These are phyloP conservation scores for Syrrhaptes paradoxus DNA, from an alignment of 2,113 vertebrate species.

Conservation along the genomic window DNA sequence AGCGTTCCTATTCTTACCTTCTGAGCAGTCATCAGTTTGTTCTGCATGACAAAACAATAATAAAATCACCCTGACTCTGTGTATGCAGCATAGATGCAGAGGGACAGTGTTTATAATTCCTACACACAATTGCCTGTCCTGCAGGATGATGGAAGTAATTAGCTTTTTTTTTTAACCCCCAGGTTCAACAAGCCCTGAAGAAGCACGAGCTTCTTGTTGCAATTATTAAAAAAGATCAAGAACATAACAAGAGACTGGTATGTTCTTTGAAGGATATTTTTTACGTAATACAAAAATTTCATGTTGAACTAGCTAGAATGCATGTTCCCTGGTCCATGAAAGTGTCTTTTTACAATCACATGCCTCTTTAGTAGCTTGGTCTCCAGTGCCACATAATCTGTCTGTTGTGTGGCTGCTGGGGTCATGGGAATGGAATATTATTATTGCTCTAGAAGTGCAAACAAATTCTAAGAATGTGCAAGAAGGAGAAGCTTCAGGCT, in stretches of 20 bases:
- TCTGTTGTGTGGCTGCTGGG: not conserved
- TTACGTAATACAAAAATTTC: not conserved
- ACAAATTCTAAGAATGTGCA: not conserved
- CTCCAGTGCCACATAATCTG: not conserved
- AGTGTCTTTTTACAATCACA: not conserved
- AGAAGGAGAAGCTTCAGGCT: not conserved
- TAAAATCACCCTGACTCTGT: not conserved
- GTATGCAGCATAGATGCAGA: not conserved
- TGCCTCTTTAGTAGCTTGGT: not conserved
- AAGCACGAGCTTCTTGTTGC: constrained; percentile 85
- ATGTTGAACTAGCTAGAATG: not conserved
- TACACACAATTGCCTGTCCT: not conserved
- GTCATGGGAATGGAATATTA: not conserved
- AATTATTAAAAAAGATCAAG: constrained; percentile 86
- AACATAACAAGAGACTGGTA: constrained; percentile 90
- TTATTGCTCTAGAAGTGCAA: not conserved
- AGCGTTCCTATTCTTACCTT: not conserved
- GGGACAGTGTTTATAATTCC: not conserved
- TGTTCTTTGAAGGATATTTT: constrained; percentile 28
- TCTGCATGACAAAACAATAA: not conserved
- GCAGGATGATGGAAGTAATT: not conserved
- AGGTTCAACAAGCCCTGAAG: constrained; percentile 89
- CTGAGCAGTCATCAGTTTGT: not conserved
- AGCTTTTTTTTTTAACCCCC: not conserved
- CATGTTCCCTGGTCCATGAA: not conserved